Conservation (phyloP, 2,888 invertebrate genomes). For the Agrotis clavis region DNA sequence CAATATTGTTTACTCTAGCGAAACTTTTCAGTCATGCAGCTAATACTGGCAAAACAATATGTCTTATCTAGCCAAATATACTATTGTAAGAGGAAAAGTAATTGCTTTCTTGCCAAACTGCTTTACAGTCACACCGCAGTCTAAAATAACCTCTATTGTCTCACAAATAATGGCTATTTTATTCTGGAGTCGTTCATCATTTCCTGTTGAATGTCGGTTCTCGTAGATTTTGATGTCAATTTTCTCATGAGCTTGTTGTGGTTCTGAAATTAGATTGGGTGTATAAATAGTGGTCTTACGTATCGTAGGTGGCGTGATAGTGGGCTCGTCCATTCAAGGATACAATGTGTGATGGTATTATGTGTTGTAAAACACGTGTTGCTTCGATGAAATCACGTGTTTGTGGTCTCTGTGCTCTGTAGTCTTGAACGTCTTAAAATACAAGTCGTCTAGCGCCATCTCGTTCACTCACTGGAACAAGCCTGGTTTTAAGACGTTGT, state of each 20-base stretch:
- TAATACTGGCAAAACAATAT: conserved; percentile 40
- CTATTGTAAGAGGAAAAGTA: conserved; percentile 35
- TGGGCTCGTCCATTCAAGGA: conserved; percentile 51
- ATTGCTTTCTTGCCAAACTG: conserved; percentile 47
- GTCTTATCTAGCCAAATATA: conserved; percentile 53
- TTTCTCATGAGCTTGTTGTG: conserved; percentile 13
- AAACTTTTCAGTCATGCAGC: conserved; percentile 17
- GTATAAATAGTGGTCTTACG: conserved; percentile 38
- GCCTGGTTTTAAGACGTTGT: too few species aligned
- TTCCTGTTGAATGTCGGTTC: conserved; percentile 13
- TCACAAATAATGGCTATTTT: not conserved
- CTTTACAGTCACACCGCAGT: not conserved
- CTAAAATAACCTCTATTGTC: conserved; percentile 28
- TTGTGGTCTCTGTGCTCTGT: conserved; percentile 15
- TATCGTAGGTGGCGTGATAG: conserved; percentile 57
- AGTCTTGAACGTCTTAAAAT: too few species aligned
- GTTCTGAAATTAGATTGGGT: conserved; percentile 24
- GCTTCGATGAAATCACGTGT: conserved; percentile 2
- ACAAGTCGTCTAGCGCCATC: too few species aligned
- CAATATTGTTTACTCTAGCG: conserved; percentile 34
- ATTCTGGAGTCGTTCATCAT: not conserved
- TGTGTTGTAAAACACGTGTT: conserved; percentile 12
- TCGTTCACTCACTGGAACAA: too few species aligned
- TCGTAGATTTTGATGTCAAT: conserved; percentile 30
- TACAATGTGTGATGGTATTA: conserved; percentile 14